Conservation (phyloP, 2,888 invertebrate species). For the Hemithea aestivaria region DNA sequence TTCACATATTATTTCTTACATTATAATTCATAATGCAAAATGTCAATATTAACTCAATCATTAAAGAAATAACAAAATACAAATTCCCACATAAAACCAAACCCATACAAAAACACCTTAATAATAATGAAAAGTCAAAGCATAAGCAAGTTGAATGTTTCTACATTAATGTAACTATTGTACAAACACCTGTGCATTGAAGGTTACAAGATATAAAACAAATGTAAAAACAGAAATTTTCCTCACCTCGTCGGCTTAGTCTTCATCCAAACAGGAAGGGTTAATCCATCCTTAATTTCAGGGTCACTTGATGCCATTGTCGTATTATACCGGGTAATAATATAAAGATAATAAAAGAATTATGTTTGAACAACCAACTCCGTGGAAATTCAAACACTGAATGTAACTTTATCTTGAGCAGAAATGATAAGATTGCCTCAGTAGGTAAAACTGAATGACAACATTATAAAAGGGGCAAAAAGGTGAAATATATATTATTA, state of each 20-base stretch:
- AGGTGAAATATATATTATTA: constrained; percentile 19
- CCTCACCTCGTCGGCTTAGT: constrained; percentile 79
- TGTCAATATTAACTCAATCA: no score
- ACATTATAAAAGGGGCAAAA: constrained; percentile 32
- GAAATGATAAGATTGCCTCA: constrained; percentile 67
- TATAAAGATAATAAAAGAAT: constrained; percentile 12
- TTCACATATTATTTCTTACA: no score
- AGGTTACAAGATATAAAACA: constrained; percentile 5
- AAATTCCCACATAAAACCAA: no score
- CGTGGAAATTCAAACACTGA: constrained; percentile 41
- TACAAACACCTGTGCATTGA: neutral
- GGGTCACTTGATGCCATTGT: constrained; percentile 77
- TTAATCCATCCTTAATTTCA: constrained; percentile 80
- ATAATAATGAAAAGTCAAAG: no score
- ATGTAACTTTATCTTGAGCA: constrained; percentile 63
- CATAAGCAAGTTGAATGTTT: no score
- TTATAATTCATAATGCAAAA: no score
- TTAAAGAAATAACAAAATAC: no score
- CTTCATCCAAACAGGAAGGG: constrained; percentile 87
- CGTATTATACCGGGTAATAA: neutral
- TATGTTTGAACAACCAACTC: constrained; percentile 24
- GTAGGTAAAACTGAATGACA: constrained; percentile 43
- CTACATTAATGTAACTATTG: no score
- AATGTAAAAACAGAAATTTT: constrained; percentile 4
- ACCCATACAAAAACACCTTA: no score